Evolutionary conservation across 2,888 invertebrate genomes (phyloP), one percentile per base, ranked within the genome.

Genomic region (Nowickia ferox): DNA sequence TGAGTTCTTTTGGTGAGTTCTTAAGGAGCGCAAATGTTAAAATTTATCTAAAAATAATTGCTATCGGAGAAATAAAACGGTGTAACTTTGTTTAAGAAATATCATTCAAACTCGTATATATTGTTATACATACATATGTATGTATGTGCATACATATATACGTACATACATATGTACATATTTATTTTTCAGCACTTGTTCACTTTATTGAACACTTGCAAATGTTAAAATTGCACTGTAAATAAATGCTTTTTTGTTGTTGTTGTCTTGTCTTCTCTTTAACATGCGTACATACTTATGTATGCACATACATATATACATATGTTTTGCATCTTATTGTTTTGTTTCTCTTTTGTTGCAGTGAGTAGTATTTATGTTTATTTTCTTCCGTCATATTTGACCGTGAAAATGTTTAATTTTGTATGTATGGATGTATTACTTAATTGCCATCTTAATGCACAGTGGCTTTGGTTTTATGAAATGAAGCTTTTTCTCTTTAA

Each of bases 321-420:
- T 51, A 44, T 69, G 76, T 81, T 55, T 48, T 38, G 53, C 11
- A 30, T 55, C 19, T 61, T 72, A 40, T 57, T 80, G 61, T 81
- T 13, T 63, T 81, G 63, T 44, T 66, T 48, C 48, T 13, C 42
- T 22, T 3, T 51, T 57, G 30, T 55, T 13, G 15, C 48, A 38
- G 19, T 65, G 30, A 59, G 15, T 30, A 55, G 30, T 48, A 68
- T 82, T 65, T 76, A 65, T 76, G 71, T 69, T 74, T 65, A 48
- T 75, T 86, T 78, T 83, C 86, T 86, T 86, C 86, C 86, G 86
- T 86, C 86, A 83, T 66, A 79, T 75, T 61, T 79, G 86, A 79
- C 86, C 86, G 75, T 86, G 86, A 86, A 86, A 76, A 86, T 83
- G 15, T 65, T 83, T 83, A 79, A 83, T 83, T 79, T 1, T 30